phyloP scores from a whole-genome alignment of 2,888 invertebrate species.

The Aleiodes alternator region DNA sequence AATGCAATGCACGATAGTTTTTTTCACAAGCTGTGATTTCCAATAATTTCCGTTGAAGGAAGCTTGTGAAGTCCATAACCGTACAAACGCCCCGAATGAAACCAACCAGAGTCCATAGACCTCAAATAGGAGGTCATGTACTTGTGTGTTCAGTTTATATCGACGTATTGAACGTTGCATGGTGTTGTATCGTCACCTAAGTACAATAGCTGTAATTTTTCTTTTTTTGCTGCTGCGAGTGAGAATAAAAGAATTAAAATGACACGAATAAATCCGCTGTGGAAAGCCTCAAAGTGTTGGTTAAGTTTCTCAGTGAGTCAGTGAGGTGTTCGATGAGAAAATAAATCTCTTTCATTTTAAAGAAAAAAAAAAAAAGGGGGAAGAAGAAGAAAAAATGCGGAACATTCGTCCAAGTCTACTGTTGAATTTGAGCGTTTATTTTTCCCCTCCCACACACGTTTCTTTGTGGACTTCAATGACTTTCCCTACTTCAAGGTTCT shows the following conservation, averaged over 20 bases:
- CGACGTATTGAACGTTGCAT: slow-evolving; percentile 20
- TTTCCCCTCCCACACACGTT: background rate
- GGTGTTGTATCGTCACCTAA: slow-evolving; percentile 19
- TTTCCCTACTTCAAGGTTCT: background rate
- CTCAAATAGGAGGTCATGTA: slow-evolving; percentile 27
- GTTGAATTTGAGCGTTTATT: slow-evolving; percentile 5
- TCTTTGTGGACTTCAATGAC: slow-evolving; percentile 11
- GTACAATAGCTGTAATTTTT: background rate
- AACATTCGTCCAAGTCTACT: background rate
- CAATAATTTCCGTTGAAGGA: slow-evolving; percentile 22
- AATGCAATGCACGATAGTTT: slow-evolving; percentile 3
- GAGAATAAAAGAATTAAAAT: background rate
- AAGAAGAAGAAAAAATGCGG: background rate
- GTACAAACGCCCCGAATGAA: slow-evolving; percentile 2
- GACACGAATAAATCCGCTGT: slow-evolving; percentile 2
- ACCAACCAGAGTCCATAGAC: slow-evolving; percentile 27
- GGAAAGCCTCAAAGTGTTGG: background rate
- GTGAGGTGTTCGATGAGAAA: background rate
- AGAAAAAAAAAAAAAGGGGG: background rate
- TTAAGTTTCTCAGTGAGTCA: slow-evolving; percentile 12
- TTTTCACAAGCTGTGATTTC: slow-evolving; percentile 23
- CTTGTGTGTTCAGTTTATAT: slow-evolving; percentile 21
- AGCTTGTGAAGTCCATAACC: slow-evolving; percentile 27
- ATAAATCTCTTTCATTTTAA: slow-evolving; percentile 1
- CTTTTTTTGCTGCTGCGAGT: background rate